phyloP scores from a whole-genome alignment of 1,140 invertebrate species.

The Zaprionus davidi region DNA sequence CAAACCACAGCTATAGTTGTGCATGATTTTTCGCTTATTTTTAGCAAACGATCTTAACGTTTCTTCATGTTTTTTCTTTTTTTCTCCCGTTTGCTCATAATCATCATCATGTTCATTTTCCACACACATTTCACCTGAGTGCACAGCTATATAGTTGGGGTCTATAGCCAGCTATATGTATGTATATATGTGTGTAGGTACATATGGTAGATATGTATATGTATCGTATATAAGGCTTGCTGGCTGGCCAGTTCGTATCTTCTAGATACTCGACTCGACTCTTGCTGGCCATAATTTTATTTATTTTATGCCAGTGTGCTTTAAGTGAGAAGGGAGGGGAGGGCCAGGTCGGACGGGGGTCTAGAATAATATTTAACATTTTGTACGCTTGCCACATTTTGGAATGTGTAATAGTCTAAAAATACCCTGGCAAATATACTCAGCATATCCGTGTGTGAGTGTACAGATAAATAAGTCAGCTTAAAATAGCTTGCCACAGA shows the following conservation, averaged over 20 bases:
- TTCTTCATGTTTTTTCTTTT: constrained; percentile 51
- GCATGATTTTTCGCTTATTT: constrained; percentile 82
- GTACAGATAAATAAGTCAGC: constrained; percentile 68
- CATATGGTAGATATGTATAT: constrained; percentile 18
- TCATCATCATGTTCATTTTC: constrained; percentile 78
- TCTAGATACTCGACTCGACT: constrained; percentile 62
- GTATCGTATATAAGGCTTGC: constrained; percentile 19
- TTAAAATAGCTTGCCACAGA: constrained; percentile 58
- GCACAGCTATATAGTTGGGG: constrained; percentile 36
- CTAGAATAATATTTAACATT: constrained; percentile 73
- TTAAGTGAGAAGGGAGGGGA: constrained; percentile 5
- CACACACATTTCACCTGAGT: constrained; percentile 79
- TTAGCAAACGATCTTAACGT: constrained; percentile 74
- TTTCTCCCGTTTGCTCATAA: constrained; percentile 61
- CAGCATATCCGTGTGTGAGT: not conserved
- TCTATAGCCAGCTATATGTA: constrained; percentile 19
- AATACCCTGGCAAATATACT: constrained; percentile 79
- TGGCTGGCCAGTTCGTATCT: constrained; percentile 60
- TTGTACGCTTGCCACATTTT: constrained; percentile 77
- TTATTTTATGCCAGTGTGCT: constrained; percentile 66
- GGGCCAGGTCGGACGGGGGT: constrained; percentile 13
- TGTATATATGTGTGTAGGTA: not conserved
- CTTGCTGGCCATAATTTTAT: constrained; percentile 75
- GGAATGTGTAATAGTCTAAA: constrained; percentile 80
- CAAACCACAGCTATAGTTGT: constrained; percentile 56